These are phyloP conservation scores for Scaptomyza graminum DNA, from an alignment of 1,140 invertebrate genomes.

Conservation along the genomic window DNA sequence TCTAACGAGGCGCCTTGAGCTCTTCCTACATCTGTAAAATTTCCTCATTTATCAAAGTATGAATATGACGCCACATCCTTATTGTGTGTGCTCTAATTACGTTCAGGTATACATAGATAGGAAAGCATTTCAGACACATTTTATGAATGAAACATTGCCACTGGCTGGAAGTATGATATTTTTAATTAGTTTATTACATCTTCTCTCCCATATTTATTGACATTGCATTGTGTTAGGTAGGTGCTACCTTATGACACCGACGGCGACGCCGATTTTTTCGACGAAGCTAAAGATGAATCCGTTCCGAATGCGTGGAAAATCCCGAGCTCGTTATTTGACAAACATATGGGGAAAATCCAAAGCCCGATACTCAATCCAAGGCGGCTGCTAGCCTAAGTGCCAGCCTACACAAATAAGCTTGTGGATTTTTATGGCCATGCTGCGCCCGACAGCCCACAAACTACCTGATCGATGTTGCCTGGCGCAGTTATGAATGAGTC, in stretches of 20 bases:
- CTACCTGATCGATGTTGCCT: conserved; percentile 42
- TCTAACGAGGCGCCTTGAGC: conserved; percentile 42
- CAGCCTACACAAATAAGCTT: conserved; percentile 77
- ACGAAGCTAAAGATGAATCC: background rate
- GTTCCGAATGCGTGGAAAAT: conserved; percentile 63
- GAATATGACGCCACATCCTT: conserved; percentile 58
- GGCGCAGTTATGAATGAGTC: conserved; percentile 73
- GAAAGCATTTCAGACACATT: conserved; percentile 33
- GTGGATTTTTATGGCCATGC: conserved; percentile 52
- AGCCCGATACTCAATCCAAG: conserved; percentile 30
- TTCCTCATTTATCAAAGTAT: conserved; percentile 70
- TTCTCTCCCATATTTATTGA: conserved; percentile 53
- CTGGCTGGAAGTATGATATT: conserved; percentile 39
- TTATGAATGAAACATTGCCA: conserved; percentile 61
- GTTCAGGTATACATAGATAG: conserved; percentile 11
- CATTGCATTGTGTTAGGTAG: conserved; percentile 66
- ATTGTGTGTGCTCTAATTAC: conserved; percentile 64
- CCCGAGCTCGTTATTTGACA: conserved; percentile 67
- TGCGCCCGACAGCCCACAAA: conserved; percentile 25
- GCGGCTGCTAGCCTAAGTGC: conserved; percentile 70
- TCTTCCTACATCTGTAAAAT: conserved; percentile 47
- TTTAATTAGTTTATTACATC: conserved; percentile 72
- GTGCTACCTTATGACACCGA: conserved; percentile 60
- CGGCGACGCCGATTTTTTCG: conserved; percentile 8
- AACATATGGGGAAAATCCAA: conserved; percentile 63